These are phyloP conservation scores for Cyphotilapia sp. DNA, from an alignment of 2,113 vertebrate genomes.

Conservation along the genomic window DNA sequence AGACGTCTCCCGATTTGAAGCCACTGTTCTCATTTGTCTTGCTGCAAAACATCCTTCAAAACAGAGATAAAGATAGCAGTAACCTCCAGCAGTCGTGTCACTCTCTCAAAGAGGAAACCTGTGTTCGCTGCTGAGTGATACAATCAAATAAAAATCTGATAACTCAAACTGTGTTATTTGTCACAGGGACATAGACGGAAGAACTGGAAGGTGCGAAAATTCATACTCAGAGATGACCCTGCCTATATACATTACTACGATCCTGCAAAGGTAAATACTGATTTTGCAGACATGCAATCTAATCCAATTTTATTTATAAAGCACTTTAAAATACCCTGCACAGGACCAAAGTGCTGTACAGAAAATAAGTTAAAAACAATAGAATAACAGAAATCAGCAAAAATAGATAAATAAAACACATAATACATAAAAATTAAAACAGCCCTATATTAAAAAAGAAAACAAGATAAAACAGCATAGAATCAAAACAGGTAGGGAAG, in stretches of 20 bases:
- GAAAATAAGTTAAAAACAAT: neutral
- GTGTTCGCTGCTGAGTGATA: neutral
- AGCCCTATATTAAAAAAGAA: neutral
- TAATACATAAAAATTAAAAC: neutral
- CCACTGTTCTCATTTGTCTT: neutral
- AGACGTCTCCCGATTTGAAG: neutral
- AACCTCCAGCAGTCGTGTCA: neutral
- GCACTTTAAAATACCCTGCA: neutral
- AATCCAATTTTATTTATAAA: neutral
- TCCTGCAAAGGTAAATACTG: slow-evolving; percentile 77
- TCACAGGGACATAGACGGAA: slow-evolving; percentile 88
- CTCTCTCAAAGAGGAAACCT: neutral
- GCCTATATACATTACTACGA: slow-evolving; percentile 96
- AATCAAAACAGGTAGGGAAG: neutral
- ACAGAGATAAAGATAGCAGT: neutral
- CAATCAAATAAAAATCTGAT: neutral
- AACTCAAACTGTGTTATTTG: neutral
- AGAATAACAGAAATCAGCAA: neutral
- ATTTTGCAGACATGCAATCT: neutral
- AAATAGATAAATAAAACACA: neutral
- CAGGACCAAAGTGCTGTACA: neutral
- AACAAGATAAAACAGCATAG: neutral
- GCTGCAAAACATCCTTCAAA: neutral
- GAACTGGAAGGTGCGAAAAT: slow-evolving; percentile 99
- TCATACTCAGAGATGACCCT: slow-evolving; percentile 90